phyloP scores from a whole-genome alignment of 2,888 invertebrate genomes.

The Tetropium fuscum region DNA sequence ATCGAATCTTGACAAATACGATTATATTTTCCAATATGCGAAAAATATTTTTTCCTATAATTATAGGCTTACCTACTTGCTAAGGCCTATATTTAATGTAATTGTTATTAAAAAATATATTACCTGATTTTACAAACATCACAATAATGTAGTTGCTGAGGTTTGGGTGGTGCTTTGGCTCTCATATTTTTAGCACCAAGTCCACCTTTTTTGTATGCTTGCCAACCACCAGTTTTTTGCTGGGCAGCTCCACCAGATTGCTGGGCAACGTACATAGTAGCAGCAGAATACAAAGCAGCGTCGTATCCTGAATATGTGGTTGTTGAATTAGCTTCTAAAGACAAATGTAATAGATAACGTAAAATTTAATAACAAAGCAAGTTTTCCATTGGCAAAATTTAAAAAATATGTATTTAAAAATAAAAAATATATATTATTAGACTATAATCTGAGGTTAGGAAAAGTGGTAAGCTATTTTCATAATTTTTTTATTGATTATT shows the following conservation, averaged over 20 bases:
- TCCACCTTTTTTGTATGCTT: conserved; percentile 72
- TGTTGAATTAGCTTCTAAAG: conserved; percentile 71
- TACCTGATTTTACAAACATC: conserved; percentile 98
- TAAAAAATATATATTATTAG: too few relatives aligned
- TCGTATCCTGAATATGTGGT: conserved; percentile 89
- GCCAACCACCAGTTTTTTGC: conserved; percentile 70
- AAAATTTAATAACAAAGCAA: too few relatives aligned
- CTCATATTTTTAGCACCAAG: conserved; percentile 74
- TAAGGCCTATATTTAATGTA: too few relatives aligned
- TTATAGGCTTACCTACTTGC: too few relatives aligned
- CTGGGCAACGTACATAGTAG: conserved; percentile 94
- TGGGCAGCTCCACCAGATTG: conserved; percentile 74
- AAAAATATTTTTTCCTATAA: too few relatives aligned
- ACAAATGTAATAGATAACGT: too few relatives aligned
- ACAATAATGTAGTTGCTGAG: conserved; percentile 96
- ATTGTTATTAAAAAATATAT: conserved; percentile 14
- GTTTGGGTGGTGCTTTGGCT: conserved; percentile 87
- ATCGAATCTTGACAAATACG: too few relatives aligned
- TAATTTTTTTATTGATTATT: too few relatives aligned
- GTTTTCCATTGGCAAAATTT: too few relatives aligned
- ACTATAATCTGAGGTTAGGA: too few relatives aligned
- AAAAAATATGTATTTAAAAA: too few relatives aligned
- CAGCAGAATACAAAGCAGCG: conserved; percentile 95
- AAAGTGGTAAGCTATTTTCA: too few relatives aligned
- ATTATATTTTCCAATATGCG: background rate